Percentiles rank a stretch among this genome's conserved stretches.
Evolutionary conservation across 2,888 invertebrate species (phyloP).

Genomic region (Torymus texanus): DNA sequence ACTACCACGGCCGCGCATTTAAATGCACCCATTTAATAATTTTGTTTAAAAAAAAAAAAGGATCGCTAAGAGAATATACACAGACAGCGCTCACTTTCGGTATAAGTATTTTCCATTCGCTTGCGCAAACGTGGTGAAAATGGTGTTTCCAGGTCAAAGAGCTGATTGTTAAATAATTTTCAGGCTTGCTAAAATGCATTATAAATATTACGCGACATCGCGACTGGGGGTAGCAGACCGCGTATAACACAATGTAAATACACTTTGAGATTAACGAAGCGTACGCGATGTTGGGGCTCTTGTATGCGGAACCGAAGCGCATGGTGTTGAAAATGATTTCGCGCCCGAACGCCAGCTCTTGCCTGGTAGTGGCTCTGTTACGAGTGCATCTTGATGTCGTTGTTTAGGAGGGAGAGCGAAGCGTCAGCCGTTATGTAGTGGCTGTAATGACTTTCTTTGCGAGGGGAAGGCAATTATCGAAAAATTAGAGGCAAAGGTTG

Average conservation of each 20-base stretch:
- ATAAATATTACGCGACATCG: conserved; percentile 39
- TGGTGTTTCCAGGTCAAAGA: conserved; percentile 43
- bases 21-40: neutral
- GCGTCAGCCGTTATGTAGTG: too few species aligned
- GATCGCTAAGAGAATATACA: too few species aligned
- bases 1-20: too few species aligned
- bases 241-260: conserved; percentile 43
- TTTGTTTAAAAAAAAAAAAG: neutral
- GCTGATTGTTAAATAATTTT: conserved; percentile 44
- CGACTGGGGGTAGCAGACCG: neutral
- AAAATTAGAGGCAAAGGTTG: neutral
- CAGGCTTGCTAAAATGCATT: conserved; percentile 21
- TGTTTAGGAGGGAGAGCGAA: neutral
- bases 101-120: too few species aligned
- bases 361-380: too few species aligned
- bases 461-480: neutral
- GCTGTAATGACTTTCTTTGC: neutral
- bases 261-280: conserved; percentile 46
- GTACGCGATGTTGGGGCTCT: neutral
- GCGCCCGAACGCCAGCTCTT: neutral
- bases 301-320: conserved; percentile 5
- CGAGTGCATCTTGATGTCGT: neutral
- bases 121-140: conserved; percentile 21
- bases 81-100: too few species aligned
- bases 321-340: conserved; percentile 35